Base-by-base conservation (phyloP, 2,888 invertebrate species). In the Sinhomidia bicolor region DNA sequence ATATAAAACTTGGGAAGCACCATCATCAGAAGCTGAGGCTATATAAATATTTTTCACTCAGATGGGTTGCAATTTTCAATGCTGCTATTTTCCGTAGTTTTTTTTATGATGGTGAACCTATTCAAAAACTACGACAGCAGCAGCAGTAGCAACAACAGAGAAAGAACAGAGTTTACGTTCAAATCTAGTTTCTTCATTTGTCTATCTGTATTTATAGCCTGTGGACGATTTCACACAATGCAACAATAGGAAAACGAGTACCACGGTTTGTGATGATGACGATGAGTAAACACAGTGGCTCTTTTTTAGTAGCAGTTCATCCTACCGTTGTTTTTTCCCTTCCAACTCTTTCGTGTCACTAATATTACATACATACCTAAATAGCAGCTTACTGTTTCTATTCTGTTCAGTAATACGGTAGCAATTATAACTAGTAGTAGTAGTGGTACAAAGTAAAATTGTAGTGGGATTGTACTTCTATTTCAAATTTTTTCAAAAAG, bases 201-300 rank as follows among this genome's bases (percentile, higher is more conserved):
- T 12, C 29, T 79, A 36, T 20, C 20, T 17, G 17, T n/a, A 62
- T 36, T 5, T 36, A 36, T 74, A 7, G 54, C 26, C 17, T 54
- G 29, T 29, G 51, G 29, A 36, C 51, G 20, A 83, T 54, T 71
- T 71, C 47, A 83, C 41, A 71, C 54, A 68, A 68, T 68, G 78
- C 23, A n/a, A 74, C 23, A 4, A 29, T 4, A 29, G 14, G 29
- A 6, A 41, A 65, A 65, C 7, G 7, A 17, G 9, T 62, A n/a
- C 6, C 17, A 17, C n/a, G n/a, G n/a, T n/a, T n/a, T n/a, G 41
- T 68, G 12, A n/a, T 41, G 20, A 20, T 32, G 65, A 26, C 12
- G 36, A 79, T 79, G 36, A 54, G 57, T 17, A 74, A 29, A 14
- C 47, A 74, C 41, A 26, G 14, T 68, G 65, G 36, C 65, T 68